Conservation (phyloP, 2,113 vertebrate genomes). For the Sceloporus tristichus region DNA sequence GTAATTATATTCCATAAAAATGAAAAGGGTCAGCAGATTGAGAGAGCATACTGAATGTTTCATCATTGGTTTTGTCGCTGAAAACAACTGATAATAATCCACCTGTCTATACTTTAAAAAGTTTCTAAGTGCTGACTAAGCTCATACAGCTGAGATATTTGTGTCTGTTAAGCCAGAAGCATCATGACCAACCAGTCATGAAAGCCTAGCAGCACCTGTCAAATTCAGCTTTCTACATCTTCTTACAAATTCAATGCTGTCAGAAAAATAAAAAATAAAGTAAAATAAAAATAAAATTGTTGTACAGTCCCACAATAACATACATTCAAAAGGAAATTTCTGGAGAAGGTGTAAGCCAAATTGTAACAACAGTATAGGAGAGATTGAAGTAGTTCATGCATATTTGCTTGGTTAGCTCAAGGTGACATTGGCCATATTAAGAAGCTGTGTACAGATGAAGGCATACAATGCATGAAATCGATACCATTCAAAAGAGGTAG, state of each 20-base stretch:
- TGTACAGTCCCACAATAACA: not conserved
- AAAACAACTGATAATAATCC: not conserved
- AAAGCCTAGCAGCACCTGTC: not conserved
- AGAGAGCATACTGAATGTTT: not conserved
- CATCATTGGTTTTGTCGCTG: not conserved
- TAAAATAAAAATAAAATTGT: not conserved
- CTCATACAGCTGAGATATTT: not conserved
- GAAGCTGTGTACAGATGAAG: constrained; percentile 15
- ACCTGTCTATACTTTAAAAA: not conserved
- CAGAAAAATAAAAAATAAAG: constrained; percentile 5
- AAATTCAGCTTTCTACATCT: constrained; percentile 27
- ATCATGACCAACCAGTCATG: not conserved
- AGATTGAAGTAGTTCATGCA: not conserved
- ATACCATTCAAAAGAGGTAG: not conserved
- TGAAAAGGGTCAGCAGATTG: not conserved
- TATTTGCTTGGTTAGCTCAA: constrained; percentile 32
- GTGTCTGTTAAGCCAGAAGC: not conserved
- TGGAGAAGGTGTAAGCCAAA: constrained; percentile 5
- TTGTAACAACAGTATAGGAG: not conserved
- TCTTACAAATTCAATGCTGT: not conserved
- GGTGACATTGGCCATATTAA: constrained; percentile 4
- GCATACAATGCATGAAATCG: constrained; percentile 10
- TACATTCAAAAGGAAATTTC: not conserved
- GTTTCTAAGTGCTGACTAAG: not conserved
- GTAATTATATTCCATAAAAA: not conserved